Evolutionary conservation across 2,888 invertebrate species (phyloP).

Genomic region (Aporophyla lueneburgensis): DNA sequence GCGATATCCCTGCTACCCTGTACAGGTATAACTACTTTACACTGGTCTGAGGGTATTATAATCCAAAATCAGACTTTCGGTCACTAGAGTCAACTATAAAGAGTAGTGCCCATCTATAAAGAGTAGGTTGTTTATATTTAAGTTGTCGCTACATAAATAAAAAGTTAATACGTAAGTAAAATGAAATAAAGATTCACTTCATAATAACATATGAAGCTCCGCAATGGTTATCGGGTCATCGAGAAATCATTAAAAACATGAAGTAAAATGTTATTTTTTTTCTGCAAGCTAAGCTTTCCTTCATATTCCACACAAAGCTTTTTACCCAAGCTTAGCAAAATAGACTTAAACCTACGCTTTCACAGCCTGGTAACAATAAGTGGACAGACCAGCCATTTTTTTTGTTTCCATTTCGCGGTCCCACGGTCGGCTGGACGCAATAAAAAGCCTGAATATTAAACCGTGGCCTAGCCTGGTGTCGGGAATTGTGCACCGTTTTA

Average conservation of each 20-base stretch:
- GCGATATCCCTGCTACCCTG: no score
- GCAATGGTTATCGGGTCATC: no score
- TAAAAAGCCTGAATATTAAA: slow-evolving; percentile 77
- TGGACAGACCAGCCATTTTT: slow-evolving; percentile 50
- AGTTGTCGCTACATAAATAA: not conserved
- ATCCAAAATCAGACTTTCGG: not conserved
- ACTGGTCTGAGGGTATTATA: not conserved
- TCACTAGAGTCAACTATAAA: not conserved
- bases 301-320: not conserved
- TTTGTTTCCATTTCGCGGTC: slow-evolving; percentile 72
- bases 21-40: no score
- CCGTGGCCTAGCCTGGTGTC: slow-evolving; percentile 68
- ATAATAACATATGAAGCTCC: not conserved
- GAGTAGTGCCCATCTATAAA: not conserved
- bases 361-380: slow-evolving; percentile 63
- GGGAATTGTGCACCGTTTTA: slow-evolving; percentile 71
- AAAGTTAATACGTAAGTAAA: not conserved
- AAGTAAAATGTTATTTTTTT: not conserved
- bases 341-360: slow-evolving; percentile 25
- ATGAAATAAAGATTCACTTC: not conserved
- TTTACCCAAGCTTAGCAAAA: slow-evolving; percentile 29
- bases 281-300: not conserved
- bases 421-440: slow-evolving; percentile 73
- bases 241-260: not conserved
- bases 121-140: not conserved